These are phyloP conservation scores for Theocolax elegans DNA, from an alignment of 1,140 invertebrate species.

Conservation along the genomic window DNA sequence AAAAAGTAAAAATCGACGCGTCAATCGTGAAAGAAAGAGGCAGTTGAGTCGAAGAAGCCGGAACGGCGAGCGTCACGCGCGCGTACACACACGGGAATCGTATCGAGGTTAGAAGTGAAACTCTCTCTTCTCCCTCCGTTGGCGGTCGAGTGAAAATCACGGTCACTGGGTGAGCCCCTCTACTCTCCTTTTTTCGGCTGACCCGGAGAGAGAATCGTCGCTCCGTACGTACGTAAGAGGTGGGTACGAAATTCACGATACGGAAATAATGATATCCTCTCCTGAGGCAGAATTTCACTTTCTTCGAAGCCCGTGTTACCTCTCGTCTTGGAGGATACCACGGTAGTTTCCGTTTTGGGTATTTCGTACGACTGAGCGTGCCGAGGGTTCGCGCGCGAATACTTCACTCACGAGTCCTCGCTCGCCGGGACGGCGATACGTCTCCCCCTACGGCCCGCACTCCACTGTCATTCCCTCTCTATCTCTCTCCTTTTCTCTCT, in stretches of 20 bases:
- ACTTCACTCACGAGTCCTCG: slow-evolving; percentile 3
- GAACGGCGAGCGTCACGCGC: slow-evolving; percentile 35
- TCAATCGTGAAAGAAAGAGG: slow-evolving; percentile 6
- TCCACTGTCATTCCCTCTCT: background rate
- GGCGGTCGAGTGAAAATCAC: slow-evolving; percentile 57
- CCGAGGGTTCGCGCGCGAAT: slow-evolving; percentile 31
- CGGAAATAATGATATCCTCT: background rate
- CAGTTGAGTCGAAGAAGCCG: slow-evolving; percentile 5
- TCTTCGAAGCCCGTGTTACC: background rate
- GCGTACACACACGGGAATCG: slow-evolving; percentile 41
- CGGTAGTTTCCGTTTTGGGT: too few species aligned
- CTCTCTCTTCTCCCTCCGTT: slow-evolving; percentile 37
- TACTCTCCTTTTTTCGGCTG: slow-evolving; percentile 28
- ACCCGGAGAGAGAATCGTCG: background rate
- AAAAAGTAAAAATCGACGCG: background rate
- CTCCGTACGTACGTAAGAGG: background rate
- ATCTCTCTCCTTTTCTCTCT: background rate
- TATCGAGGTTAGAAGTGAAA: slow-evolving; percentile 68
- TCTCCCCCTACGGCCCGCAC: background rate
- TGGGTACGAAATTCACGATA: too few species aligned
- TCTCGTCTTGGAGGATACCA: too few species aligned
- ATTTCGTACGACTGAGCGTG: background rate
- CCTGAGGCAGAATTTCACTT: slow-evolving; percentile 31
- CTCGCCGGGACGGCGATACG: background rate
- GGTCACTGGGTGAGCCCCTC: slow-evolving; percentile 49